Evolutionary conservation across 1,140 invertebrate species (phyloP), one percentile per base, ranked within the genome.

Genomic region (Caenorhabditis briggsae): DNA sequence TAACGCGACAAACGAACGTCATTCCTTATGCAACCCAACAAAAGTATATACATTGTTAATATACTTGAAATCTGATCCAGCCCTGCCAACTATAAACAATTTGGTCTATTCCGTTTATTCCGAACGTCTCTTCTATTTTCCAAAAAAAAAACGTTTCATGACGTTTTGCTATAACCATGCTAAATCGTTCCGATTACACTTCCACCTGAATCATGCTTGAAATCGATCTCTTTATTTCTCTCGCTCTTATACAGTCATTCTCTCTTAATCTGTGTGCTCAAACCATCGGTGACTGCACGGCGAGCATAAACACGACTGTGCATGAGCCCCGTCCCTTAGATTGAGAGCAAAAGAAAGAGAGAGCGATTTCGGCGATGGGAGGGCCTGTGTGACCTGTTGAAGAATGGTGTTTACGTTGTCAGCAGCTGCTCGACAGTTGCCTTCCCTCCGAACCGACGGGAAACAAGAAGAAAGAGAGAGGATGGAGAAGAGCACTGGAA

Each of bases 351-450:
- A 46, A 46, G 33, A 11, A 23, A 46, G n/a, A 43, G 46, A 78
- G 70, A 23, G 46, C 46, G 46, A 50, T 78, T 78, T 78, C 23
- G 70, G 48, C 70, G 70, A 50, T 46, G 70, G n/a, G 70, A 20
- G 53, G 70, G 64, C 33, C 33, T 33, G 70, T 53, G 46, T 78
- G 70, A 78, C 70, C 70, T 78, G 70, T 78, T 78, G 70, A 78
- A 78, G 70, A 78, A 78, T 78, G 70, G 70, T 78, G 70, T 78
- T 78, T 78, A 78, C 70, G 70, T 78, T 78, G 70, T 78, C 70
- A 78, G 70, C 70, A 78, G 70, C 70, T 78, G 70, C 70, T 78
- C 70, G 70, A 78, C 70, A 78, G 70, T 78, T 78, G 70, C 70
- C 70, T 78, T 78, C 46, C 70, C 18, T n/a, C 46, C 46, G 14